A percentile compares a stretch with the other conserved stretches of the same genome.
Conservation (phyloP, 2,797 vertebrate genomes). For the Gymnothorax javanicus region DNA sequence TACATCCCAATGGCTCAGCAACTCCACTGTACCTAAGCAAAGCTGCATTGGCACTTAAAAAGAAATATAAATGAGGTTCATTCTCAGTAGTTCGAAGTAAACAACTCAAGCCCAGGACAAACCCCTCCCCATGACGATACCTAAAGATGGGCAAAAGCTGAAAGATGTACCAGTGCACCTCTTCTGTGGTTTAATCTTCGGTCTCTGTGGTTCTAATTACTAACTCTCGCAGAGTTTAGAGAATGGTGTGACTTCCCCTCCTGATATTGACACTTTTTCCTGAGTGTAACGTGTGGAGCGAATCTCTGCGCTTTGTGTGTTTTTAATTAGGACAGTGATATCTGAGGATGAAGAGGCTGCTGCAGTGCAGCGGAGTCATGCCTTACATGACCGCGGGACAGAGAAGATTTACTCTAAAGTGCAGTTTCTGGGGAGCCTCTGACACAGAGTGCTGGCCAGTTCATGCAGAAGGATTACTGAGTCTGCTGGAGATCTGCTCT, state of each 20-base stretch:
- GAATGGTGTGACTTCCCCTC: too few species aligned
- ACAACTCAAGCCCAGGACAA: not conserved
- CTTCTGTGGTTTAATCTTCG: not conserved
- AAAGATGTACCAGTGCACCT: not conserved
- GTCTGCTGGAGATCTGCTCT: too few species aligned
- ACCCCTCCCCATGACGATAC: not conserved
- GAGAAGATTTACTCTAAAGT: too few species aligned
- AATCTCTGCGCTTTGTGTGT: not conserved
- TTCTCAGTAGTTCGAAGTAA: not conserved
- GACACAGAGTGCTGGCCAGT: too few species aligned
- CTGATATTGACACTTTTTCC: not conserved
- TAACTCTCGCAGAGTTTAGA: not conserved
- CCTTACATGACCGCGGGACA: too few species aligned
- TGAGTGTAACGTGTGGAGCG: not conserved
- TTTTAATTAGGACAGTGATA: not conserved
- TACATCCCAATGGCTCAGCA: not conserved
- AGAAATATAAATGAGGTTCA: not conserved
- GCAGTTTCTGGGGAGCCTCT: too few species aligned
- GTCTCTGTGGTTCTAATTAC: slow-evolving; percentile 1
- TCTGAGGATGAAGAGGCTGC: not conserved
- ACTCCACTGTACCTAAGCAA: not conserved
- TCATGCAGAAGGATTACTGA: too few species aligned
- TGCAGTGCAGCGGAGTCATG: not conserved
- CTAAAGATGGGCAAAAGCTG: slow-evolving; percentile 17
- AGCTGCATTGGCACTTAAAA: not conserved